A percentile compares a stretch with the other conserved stretches of the same genome.
phyloP scores from a whole-genome alignment of 2,888 invertebrate species.

The Leptinotarsa rubiginosa region DNA sequence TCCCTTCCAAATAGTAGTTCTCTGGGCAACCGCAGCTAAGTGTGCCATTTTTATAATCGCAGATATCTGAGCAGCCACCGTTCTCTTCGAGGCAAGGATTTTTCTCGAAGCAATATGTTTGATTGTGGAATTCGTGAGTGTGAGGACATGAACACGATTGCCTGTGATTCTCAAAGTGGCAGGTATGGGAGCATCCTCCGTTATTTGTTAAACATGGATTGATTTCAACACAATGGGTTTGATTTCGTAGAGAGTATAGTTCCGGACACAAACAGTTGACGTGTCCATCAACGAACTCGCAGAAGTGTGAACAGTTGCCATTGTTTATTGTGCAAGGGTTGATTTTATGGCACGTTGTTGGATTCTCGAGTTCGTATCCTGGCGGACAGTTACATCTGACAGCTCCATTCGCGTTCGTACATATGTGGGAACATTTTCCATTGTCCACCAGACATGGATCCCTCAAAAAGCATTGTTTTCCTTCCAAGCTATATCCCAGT shows the following conservation, averaged over 20 bases:
- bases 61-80: constrained; percentile 75
- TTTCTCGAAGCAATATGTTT: constrained; percentile 63
- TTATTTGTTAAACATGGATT: constrained; percentile 69
- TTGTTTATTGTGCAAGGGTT: constrained; percentile 67
- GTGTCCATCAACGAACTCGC: constrained; percentile 66
- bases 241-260: constrained; percentile 63
- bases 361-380: constrained; percentile 55
- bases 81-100: constrained; percentile 72
- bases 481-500: constrained; percentile 59
- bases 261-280: constrained; percentile 67
- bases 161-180: constrained; percentile 67
- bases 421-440: constrained; percentile 61
- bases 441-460: constrained; percentile 63
- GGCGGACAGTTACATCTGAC: constrained; percentile 67
- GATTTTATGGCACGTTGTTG: constrained; percentile 63
- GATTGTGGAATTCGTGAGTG: constrained; percentile 65
- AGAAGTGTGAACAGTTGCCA: constrained; percentile 70
- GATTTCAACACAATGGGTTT: constrained; percentile 58
- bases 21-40: constrained; percentile 67
- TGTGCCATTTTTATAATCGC: constrained; percentile 65
- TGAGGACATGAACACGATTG: constrained; percentile 70
- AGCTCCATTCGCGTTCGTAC: constrained; percentile 62
- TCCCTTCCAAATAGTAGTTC: constrained; percentile 61
- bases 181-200: constrained; percentile 72
- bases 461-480: constrained; percentile 53